phyloP scores from a whole-genome alignment of 2,888 invertebrate species.

The Microdon myrmicae region DNA sequence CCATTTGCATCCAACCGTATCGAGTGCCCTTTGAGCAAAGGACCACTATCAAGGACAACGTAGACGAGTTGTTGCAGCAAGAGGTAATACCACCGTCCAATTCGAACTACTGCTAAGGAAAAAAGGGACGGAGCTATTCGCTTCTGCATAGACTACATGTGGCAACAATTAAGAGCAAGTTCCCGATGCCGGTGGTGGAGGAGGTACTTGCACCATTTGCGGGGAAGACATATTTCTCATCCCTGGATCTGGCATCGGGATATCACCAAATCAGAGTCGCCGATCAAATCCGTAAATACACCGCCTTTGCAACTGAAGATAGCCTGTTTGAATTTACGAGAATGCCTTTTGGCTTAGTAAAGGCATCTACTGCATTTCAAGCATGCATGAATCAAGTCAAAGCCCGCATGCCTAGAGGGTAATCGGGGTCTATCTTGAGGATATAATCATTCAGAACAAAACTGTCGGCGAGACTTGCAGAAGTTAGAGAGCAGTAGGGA shows the following conservation, averaged over 20 bases:
- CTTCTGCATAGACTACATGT: slow-evolving; percentile 42
- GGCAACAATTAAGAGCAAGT: slow-evolving; percentile 37
- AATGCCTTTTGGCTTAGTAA: slow-evolving; percentile 48
- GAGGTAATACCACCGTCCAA: slow-evolving; percentile 31
- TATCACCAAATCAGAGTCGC: slow-evolving; percentile 55
- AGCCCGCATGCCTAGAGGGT: not conserved
- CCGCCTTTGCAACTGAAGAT: slow-evolving; percentile 44
- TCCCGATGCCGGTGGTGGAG: slow-evolving; percentile 47
- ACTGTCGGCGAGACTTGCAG: too few species aligned
- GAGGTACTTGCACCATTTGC: slow-evolving; percentile 30
- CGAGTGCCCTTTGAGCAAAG: slow-evolving; percentile 38
- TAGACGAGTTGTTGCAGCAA: slow-evolving; percentile 21
- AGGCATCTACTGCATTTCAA: slow-evolving; percentile 38
- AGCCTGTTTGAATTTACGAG: slow-evolving; percentile 45
- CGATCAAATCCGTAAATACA: slow-evolving; percentile 40
- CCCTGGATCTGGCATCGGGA: slow-evolving; percentile 56
- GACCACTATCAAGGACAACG: slow-evolving; percentile 8
- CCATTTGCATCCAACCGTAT: slow-evolving; percentile 38
- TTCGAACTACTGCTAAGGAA: slow-evolving; percentile 44
- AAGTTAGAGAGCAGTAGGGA: too few species aligned
- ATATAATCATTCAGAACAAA: slow-evolving; percentile 14
- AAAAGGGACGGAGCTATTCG: slow-evolving; percentile 48
- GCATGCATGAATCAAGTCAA: not conserved
- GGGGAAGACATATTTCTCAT: slow-evolving; percentile 55
- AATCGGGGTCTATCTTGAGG: slow-evolving; percentile 12